Evolutionary conservation across 2,888 invertebrate genomes (phyloP), one percentile per base, ranked within the genome.

Genomic region (Pherbina coryleti): DNA sequence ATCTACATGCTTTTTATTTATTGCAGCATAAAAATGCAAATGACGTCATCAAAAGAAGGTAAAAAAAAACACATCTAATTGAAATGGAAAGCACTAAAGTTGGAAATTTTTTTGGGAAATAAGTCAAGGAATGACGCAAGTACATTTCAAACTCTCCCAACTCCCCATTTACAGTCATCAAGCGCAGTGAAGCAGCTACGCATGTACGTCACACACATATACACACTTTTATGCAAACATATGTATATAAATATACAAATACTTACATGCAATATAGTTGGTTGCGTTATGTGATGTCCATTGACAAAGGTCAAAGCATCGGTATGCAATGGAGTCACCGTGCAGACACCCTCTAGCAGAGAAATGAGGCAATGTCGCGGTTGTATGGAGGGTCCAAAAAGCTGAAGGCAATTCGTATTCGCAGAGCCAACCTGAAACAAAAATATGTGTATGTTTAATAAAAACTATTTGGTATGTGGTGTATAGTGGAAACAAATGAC

Each of bases 221-320:
- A 60, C 19, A 5, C 28, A n/a, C 62, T 8, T 17, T 11, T 28
- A 25, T 5, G 11, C 8, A 19, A 2, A 55, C 55, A 55, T 19
- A 31, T 2, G 5, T n/a, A 28, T 31, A 64, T 3, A 62, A 3
- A 14, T 17, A 62, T 28, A 11, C 8, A 31, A 8, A 76, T 69
- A 87, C 89, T 88, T 84, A 94, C 95, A 92, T 96, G 95, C 78
- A 99, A 91, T 83, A 97, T 95, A 72, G 98, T 97, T 44, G 98
- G 96, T 89, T 98, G 98, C 87, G 94, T 93, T 85, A 98, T 95
- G 83, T 97, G 93, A 86, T 97, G 96, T 69, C 96, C 96, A 90
- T 99, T 98, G 82, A 99, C 96, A 90, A 96, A 97, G 44, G 97
- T 97, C 87, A 97, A 95, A 14, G 98, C 97, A 89, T 98, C 97